Evolutionary conservation across 2,797 vertebrate species (phyloP).

Genomic region (Tangara arthus): DNA sequence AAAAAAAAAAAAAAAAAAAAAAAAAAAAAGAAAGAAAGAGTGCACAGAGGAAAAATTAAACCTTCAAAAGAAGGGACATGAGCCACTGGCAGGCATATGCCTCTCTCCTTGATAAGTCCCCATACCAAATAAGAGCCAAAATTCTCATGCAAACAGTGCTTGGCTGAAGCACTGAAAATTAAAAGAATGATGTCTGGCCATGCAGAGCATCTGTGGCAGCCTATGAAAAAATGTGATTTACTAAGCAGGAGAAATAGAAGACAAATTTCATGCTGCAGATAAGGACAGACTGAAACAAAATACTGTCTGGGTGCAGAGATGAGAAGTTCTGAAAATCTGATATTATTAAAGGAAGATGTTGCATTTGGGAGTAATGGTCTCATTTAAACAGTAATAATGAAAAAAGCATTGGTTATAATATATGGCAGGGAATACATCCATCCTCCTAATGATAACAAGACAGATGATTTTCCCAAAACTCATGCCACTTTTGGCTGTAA

Average conservation of each 20-base stretch:
- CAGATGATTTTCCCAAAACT: constrained; percentile 2
- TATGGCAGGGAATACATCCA: not conserved
- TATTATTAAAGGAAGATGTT: not conserved
- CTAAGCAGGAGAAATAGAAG: not conserved
- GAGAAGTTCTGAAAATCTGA: not conserved
- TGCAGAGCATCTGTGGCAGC: not conserved
- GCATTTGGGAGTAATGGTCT: not conserved
- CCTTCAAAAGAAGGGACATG: not conserved
- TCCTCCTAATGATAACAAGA: not conserved
- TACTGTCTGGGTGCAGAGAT: not conserved
- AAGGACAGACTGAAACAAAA: constrained; percentile 8
- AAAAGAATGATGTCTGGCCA: not conserved
- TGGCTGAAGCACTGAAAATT: not conserved
- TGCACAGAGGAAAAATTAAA: not conserved
- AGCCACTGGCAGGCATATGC: not conserved
- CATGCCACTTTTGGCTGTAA: not conserved
- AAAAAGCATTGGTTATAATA: not conserved
- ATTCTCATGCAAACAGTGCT: not conserved
- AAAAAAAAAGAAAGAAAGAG: not conserved
- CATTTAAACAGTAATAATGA: not conserved
- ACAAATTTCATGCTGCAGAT: not conserved
- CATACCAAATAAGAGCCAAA: not conserved
- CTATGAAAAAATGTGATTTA: not conserved
- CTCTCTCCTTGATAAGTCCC: not conserved
- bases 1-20: not conserved